Percentiles rank a stretch among this genome's conserved stretches.
Evolutionary conservation across 2,888 invertebrate genomes (phyloP).

Genomic region (Leucozona laternaria): DNA sequence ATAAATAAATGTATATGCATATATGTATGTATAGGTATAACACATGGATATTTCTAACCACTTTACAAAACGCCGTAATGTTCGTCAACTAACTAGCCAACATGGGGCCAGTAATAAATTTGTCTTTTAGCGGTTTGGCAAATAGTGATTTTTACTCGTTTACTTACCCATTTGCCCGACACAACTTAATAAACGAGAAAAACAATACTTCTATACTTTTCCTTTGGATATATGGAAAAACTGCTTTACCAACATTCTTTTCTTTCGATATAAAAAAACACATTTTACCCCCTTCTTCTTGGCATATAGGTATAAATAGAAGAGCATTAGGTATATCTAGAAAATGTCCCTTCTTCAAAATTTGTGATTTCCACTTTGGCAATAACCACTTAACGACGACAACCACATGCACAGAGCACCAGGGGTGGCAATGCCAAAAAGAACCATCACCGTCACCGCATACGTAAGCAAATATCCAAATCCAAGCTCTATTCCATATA

Average conservation of each 20-base stretch:
- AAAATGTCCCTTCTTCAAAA: constrained; percentile 35
- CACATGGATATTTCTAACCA: constrained; percentile 43
- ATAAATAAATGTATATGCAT: neutral
- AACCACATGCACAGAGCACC: constrained; percentile 9
- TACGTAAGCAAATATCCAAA: constrained; percentile 47
- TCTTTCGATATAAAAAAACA: constrained; percentile 33
- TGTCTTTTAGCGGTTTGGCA: constrained; percentile 73
- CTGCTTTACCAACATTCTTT: constrained; percentile 33
- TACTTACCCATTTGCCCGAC: constrained; percentile 66
- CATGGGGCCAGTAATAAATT: constrained; percentile 72
- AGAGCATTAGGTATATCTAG: neutral
- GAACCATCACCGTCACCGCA: no score
- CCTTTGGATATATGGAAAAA: constrained; percentile 3
- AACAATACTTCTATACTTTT: constrained; percentile 55
- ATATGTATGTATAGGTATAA: constrained; percentile 1
- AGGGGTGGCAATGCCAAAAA: constrained; percentile 23
- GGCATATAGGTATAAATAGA: neutral
- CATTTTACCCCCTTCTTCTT: neutral
- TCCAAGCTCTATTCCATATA: constrained; percentile 32
- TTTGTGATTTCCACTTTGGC: constrained; percentile 61
- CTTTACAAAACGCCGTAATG: constrained; percentile 49
- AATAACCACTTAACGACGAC: constrained; percentile 65
- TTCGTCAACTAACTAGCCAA: constrained; percentile 67
- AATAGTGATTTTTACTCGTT: constrained; percentile 69
- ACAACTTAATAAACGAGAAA: constrained; percentile 71